A percentile compares a stretch with the other conserved stretches of the same genome.
Conservation (phyloP, 2,113 vertebrate genomes). For the Malurus alboscapulatus region DNA sequence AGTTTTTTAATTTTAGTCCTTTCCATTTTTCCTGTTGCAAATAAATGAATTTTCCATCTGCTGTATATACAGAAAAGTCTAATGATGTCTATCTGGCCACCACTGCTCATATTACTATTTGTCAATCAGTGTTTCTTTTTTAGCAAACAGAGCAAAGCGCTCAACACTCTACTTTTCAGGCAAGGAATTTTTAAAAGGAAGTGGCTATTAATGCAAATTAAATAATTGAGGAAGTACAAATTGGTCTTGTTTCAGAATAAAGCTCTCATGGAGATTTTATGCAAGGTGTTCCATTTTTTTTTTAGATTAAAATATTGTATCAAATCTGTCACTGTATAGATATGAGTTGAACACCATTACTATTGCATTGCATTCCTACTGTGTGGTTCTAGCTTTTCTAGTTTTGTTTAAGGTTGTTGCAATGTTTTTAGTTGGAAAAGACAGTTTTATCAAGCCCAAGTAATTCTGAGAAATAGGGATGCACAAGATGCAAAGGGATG, state of each 20-base stretch:
- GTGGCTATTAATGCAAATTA: background rate
- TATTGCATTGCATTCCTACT: background rate
- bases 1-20: background rate
- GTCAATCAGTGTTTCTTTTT: rapidly evolving
- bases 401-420: background rate
- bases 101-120: background rate
- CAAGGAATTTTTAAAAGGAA: background rate
- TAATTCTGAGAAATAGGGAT: background rate
- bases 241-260: background rate
- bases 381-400: background rate
- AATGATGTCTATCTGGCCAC: background rate
- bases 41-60: background rate
- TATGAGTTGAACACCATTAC: background rate
- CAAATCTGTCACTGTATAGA: background rate
- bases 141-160: background rate
- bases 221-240: background rate
- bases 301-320: background rate
- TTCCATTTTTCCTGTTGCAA: background rate
- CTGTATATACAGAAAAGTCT: background rate
- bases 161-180: background rate
- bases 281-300: background rate
- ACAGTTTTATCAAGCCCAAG: background rate
- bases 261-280: background rate
- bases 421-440: background rate
- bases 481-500: background rate